A percentile compares a stretch with the other conserved stretches of the same genome.
Conservation (phyloP, 2,797 vertebrate species). For the Loriculus beryllinus region DNA sequence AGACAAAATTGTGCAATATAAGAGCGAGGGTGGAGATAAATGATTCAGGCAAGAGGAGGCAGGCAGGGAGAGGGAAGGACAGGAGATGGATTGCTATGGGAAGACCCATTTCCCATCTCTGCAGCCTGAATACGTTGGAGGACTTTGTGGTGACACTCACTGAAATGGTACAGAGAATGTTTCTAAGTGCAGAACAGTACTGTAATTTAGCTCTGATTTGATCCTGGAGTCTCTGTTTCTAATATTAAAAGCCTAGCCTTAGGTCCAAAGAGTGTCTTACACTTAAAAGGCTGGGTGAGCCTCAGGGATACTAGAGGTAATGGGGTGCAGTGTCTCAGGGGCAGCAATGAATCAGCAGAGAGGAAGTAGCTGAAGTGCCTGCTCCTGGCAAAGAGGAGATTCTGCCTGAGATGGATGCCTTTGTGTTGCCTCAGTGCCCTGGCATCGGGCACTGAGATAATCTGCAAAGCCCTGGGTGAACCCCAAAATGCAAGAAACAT, state of each 20-base stretch:
- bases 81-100: background rate
- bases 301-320: background rate
- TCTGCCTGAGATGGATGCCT: background rate
- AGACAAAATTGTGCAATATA: background rate
- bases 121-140: background rate
- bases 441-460: background rate
- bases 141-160: background rate
- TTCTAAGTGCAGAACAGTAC: background rate
- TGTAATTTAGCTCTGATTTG: background rate
- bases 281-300: background rate
- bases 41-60: background rate
- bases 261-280: background rate
- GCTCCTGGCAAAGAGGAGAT: background rate
- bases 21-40: background rate
- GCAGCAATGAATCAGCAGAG: background rate
- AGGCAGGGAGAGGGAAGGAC: background rate
- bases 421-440: background rate
- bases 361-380: background rate
- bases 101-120: background rate
- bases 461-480: background rate
- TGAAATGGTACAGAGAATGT: background rate
- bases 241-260: background rate
- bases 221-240: background rate
- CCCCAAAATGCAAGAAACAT: rapidly evolving
- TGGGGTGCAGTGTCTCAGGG: background rate